phyloP scores from a whole-genome alignment of 2,797 vertebrate species.

The Lophius americanus region DNA sequence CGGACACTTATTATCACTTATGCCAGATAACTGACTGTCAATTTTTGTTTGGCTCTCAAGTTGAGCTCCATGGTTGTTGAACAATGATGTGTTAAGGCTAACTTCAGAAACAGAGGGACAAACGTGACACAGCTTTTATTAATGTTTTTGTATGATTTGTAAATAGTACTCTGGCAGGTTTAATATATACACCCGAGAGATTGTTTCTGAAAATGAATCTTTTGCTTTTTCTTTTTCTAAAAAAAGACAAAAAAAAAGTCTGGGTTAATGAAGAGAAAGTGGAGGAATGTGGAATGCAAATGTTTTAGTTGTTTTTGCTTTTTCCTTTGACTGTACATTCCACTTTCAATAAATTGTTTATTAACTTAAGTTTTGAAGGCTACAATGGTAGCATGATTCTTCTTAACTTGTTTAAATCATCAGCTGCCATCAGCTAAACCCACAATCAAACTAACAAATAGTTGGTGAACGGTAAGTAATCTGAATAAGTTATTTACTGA shows the following conservation, averaged over 20 bases:
- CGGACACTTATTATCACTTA: constrained; percentile 17
- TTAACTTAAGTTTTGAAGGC: constrained; percentile 43
- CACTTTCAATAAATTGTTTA: constrained; percentile 82
- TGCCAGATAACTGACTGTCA: constrained; percentile 6
- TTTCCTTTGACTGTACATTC: constrained; percentile 74
- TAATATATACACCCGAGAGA: constrained; percentile 58
- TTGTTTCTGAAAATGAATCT: constrained; percentile 47
- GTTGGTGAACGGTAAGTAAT: too few relatives aligned
- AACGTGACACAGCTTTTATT: constrained; percentile 37
- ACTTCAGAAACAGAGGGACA: constrained; percentile 20
- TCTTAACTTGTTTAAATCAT: too few relatives aligned
- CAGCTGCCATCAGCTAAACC: too few relatives aligned
- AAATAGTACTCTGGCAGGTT: constrained; percentile 72
- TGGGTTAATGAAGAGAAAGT: constrained; percentile 44
- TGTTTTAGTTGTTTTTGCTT: constrained; percentile 18
- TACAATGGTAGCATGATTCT: too few relatives aligned
- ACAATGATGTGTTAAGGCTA: constrained; percentile 28
- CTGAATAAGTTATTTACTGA: too few relatives aligned
- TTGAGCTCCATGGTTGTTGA: constrained; percentile 21
- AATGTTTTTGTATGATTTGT: constrained; percentile 78
- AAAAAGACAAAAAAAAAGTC: constrained; percentile 26
- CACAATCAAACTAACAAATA: too few relatives aligned
- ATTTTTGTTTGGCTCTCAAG: constrained; percentile 35
- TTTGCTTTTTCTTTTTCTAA: constrained; percentile 48
- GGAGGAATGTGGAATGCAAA: constrained; percentile 18